Evolutionary conservation across 2,113 vertebrate genomes (phyloP).

Genomic region (Seriola rivoliana): DNA sequence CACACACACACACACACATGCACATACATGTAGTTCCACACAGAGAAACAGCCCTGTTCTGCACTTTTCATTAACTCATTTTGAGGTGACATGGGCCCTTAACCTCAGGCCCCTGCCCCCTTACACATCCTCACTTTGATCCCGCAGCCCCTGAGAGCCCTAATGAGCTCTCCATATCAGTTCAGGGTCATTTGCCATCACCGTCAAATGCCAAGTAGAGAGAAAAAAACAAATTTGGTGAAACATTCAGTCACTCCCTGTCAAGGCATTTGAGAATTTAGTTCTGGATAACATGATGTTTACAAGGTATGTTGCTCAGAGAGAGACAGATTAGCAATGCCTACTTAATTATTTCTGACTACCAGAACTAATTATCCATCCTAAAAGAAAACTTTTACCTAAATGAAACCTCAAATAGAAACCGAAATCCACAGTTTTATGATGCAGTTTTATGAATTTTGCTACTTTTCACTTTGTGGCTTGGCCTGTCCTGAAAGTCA

Average conservation of each 20-base stretch:
- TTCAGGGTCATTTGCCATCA: slow-evolving; percentile 47
- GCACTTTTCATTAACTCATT: slow-evolving; percentile 52
- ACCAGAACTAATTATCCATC: not conserved
- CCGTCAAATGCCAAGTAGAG: slow-evolving; percentile 21
- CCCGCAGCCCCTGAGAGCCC: slow-evolving; percentile 33
- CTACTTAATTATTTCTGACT: not conserved
- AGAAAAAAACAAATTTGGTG: not conserved
- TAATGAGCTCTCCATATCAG: slow-evolving; percentile 64
- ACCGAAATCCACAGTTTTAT: not conserved
- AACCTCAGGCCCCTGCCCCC: slow-evolving; percentile 47
- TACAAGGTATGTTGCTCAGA: not conserved
- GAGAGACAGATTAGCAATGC: not conserved
- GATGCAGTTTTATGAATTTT: not conserved
- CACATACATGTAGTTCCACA: slow-evolving; percentile 19
- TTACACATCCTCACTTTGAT: slow-evolving; percentile 57
- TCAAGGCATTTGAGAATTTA: slow-evolving; percentile 2
- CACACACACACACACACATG: not conserved
- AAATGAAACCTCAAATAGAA: not conserved
- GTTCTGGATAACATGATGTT: not conserved
- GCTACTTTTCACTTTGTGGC: slow-evolving; percentile 13
- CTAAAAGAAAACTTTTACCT: not conserved
- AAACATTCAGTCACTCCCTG: not conserved
- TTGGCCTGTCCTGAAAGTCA: slow-evolving; percentile 4
- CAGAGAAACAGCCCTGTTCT: slow-evolving; percentile 16
- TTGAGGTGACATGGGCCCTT: slow-evolving; percentile 42